Evolutionary conservation across 1,140 invertebrate species (phyloP).

Genomic region (Formica selysi): DNA sequence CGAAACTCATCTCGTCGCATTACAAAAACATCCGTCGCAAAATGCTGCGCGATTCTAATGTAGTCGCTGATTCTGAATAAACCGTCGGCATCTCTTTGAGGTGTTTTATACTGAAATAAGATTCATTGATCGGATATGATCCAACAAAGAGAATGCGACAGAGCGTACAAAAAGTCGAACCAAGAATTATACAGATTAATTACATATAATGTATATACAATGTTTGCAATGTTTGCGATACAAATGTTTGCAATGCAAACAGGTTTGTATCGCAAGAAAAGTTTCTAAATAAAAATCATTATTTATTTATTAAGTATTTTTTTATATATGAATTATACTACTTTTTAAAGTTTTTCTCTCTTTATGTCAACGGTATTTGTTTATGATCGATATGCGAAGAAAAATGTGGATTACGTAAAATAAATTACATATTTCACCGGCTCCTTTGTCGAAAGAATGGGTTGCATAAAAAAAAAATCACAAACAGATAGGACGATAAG

Average conservation of each 20-base stretch:
- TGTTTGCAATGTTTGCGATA: too few species aligned
- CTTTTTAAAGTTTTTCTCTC: too few species aligned
- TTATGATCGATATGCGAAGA: too few species aligned
- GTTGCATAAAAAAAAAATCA: too few species aligned
- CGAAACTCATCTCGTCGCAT: constrained; percentile 22
- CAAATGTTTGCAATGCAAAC: neutral
- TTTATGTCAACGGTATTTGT: too few species aligned
- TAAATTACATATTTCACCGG: too few species aligned
- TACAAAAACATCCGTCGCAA: constrained; percentile 36
- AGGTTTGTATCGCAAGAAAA: neutral
- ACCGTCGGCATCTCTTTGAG: neutral
- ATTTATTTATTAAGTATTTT: neutral
- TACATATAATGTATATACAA: too few species aligned
- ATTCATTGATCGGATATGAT: constrained; percentile 15
- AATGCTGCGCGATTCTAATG: neutral
- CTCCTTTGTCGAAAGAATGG: too few species aligned
- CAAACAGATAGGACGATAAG: too few species aligned
- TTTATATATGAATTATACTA: neutral
- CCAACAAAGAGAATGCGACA: neutral
- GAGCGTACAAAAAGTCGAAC: neutral
- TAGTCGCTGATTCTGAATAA: constrained; percentile 17
- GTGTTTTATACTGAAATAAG: neutral
- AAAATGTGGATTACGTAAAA: too few species aligned
- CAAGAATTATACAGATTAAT: neutral
- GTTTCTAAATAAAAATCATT: neutral